A percentile compares a stretch with the other conserved stretches of the same genome.
Evolutionary conservation across 2,888 invertebrate species (phyloP).

Genomic region (Agelastica alni): DNA sequence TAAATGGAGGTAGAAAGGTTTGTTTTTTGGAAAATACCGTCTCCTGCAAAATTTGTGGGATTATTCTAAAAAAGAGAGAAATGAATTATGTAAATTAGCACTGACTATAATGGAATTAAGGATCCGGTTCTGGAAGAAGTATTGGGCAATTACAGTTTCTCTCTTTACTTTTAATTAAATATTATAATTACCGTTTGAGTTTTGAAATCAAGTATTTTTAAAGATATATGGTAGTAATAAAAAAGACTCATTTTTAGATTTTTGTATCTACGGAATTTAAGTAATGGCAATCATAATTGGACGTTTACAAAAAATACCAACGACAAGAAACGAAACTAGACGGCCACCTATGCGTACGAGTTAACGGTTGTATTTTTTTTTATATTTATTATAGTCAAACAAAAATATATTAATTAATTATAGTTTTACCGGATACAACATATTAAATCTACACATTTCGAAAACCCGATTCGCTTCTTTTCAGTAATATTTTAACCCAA

Average conservation of each 20-base stretch:
- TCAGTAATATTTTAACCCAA: no score
- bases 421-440: no score
- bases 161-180: slow-evolving; percentile 33
- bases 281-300: slow-evolving; percentile 16
- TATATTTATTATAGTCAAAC: neutral
- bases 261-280: slow-evolving; percentile 12
- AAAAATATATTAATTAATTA: no score
- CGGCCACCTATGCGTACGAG: neutral
- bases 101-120: no score
- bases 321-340: slow-evolving; percentile 9
- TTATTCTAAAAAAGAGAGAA: no score
- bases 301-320: slow-evolving; percentile 8
- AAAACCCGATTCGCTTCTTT: no score
- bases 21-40: no score
- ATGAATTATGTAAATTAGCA: no score
- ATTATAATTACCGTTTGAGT: slow-evolving; percentile 27
- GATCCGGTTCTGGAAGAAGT: slow-evolving; percentile 10
- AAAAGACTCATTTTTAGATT: slow-evolving; percentile 18
- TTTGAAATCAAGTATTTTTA: slow-evolving; percentile 19
- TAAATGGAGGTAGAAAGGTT: no score
- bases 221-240: slow-evolving; percentile 23
- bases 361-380: neutral
- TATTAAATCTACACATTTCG: no score
- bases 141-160: slow-evolving; percentile 32
- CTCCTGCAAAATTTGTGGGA: no score